A percentile compares a stretch with the other conserved stretches of the same genome.
Evolutionary conservation across 2,797 vertebrate genomes (phyloP).

Genomic region (Mionectes olivaceus): DNA sequence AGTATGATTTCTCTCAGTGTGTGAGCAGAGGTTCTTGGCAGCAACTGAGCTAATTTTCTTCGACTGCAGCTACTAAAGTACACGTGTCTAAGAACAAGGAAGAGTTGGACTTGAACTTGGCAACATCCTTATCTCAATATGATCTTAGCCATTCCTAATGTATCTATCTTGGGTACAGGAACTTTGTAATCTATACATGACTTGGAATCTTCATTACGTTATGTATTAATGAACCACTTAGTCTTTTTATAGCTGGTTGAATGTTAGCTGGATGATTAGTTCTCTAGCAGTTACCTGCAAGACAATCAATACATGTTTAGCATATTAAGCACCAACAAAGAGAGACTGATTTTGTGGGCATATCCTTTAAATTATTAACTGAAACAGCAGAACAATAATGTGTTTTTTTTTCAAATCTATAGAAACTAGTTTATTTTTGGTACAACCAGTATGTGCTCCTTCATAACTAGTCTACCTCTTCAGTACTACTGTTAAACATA

Average conservation of each 20-base stretch:
- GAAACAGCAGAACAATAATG: not conserved
- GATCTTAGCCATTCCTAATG: not conserved
- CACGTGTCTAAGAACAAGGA: not conserved
- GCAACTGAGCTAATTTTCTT: not conserved
- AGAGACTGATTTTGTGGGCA: not conserved
- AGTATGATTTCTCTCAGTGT: not conserved
- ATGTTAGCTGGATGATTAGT: not conserved
- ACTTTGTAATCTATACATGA: not conserved
- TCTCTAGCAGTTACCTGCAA: constrained; percentile 8
- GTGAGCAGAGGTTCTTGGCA: not conserved
- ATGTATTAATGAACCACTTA: not conserved
- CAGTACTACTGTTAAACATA: not conserved
- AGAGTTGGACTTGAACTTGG: not conserved
- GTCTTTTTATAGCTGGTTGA: not conserved
- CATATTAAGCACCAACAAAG: not conserved
- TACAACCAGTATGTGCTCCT: not conserved
- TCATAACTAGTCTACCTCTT: not conserved
- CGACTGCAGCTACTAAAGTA: not conserved
- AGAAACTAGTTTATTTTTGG: not conserved
- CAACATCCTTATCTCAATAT: not conserved
- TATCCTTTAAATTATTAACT: not conserved
- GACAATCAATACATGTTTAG: constrained; percentile 16
- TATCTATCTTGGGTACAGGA: not conserved
- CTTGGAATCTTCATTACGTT: not conserved
- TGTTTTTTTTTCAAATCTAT: not conserved